Evolutionary conservation across 2,888 invertebrate genomes (phyloP), one percentile per base, ranked within the genome.

Genomic region (Clepsis dumicolana): DNA sequence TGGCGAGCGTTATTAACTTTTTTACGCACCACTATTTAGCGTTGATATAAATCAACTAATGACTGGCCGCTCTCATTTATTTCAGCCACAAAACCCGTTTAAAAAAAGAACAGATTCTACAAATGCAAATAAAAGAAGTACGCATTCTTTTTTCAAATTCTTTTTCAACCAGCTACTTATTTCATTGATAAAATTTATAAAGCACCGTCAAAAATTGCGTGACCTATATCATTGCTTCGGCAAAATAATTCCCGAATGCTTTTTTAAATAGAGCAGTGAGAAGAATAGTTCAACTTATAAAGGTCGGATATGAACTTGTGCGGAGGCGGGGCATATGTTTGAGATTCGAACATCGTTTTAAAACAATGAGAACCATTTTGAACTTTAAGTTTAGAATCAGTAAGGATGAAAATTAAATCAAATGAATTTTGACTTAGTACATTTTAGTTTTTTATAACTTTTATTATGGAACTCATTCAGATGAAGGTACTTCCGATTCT

Each of bases 401-500:
- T 29, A 38, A 32, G 38, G 67, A 35, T 27, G 21, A 56, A 57
- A 38, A 16, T 52, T 8, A 10, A 38, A 14, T 35, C 18, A 12
- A n/a, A n/a, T 4, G 10, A 1, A 38, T 38, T 52, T 41, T 29
- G 7, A 56, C 27, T 56, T 63, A 24, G 27, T 25, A 21, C 16
- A 2, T 8, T 56, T 41, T 29, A 35, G 35, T n/a, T 41, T 16
- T 21, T 4, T 24, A n/a, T n/a, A 50, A 16, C n/a, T 24, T 54
- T 10, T 35, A 67, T 80, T 79, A 75, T 79, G 78, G 80, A 81
- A 78, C 80, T 78, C 82, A 82, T 82, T 81, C 79, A 80, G 77
- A 82, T 79, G 18, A 79, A 79, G 74, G 78, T 71, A 84, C 84
- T 85, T 87, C 87, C 87, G 85, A 86, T 84, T 83, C 86, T 80